Conservation (phyloP, 2,888 invertebrate species). For the Drosophila meridiana region DNA sequence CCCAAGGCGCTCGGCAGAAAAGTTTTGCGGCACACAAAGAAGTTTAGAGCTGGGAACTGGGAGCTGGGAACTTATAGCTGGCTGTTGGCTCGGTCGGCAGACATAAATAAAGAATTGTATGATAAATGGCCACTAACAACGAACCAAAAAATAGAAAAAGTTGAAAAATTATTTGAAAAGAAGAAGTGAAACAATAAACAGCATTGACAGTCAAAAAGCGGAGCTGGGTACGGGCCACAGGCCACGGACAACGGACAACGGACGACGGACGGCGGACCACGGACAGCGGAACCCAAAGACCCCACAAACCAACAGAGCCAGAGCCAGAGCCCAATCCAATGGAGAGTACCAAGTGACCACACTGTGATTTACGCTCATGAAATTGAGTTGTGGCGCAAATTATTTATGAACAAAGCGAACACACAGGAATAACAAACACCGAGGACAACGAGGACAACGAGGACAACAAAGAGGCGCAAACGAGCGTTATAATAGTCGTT, state of each 20-base stretch:
- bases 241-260: not conserved
- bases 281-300: no score
- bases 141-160: constrained; percentile 48
- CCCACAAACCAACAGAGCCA: not conserved
- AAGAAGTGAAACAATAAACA: constrained; percentile 70
- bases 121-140: constrained; percentile 64
- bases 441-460: constrained; percentile 32
- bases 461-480: constrained; percentile 47
- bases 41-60: constrained; percentile 17
- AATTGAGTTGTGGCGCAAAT: constrained; percentile 77
- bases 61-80: constrained; percentile 25
- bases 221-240: constrained; percentile 1
- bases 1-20: constrained; percentile 40
- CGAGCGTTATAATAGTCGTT: constrained; percentile 51
- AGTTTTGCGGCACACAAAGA: constrained; percentile 40
- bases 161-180: constrained; percentile 67
- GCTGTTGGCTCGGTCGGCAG: constrained; percentile 25
- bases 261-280: not conserved
- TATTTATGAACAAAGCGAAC: constrained; percentile 77
- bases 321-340: constrained; percentile 43
- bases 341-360: constrained; percentile 69
- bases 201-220: constrained; percentile 50
- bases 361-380: constrained; percentile 78
- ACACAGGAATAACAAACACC: constrained; percentile 53
- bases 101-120: constrained; percentile 72